These are phyloP conservation scores for Falco peregrinus DNA, from an alignment of 2,797 vertebrate species.

Conservation along the genomic window DNA sequence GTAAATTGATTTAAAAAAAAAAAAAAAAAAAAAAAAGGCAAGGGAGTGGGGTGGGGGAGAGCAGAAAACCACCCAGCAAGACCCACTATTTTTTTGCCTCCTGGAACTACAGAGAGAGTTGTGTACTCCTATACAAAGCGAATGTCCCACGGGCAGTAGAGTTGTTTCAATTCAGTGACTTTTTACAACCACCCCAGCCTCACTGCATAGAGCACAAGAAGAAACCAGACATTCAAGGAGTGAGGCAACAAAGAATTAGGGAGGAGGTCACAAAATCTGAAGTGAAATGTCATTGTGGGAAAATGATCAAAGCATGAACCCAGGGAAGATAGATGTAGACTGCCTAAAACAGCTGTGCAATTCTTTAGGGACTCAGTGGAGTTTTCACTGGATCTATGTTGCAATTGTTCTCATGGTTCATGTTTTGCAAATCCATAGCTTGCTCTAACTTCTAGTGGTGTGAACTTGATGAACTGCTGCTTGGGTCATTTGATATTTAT, in stretches of 20 bases:
- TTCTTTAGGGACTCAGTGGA: background rate
- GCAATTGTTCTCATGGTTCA: constrained; percentile 24
- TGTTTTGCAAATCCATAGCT: constrained; percentile 30
- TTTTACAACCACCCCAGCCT: background rate
- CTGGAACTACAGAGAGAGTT: background rate
- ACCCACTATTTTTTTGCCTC: background rate
- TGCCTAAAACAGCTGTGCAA: background rate
- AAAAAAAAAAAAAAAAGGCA: background rate
- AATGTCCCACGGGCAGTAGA: background rate
- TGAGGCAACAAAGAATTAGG: background rate
- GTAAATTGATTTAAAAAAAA: background rate
- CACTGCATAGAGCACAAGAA: background rate
- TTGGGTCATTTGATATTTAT: constrained; percentile 13
- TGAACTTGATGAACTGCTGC: constrained; percentile 25
- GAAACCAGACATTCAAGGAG: background rate
- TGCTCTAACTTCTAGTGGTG: background rate
- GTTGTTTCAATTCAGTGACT: background rate
- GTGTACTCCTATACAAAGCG: background rate
- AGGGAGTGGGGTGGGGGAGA: background rate
- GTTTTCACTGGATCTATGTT: background rate
- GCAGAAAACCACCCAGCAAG: constrained; percentile 13
- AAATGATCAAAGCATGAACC: constrained; percentile 30
- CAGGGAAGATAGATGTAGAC: background rate
- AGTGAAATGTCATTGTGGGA: constrained; percentile 29
- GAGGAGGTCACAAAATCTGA: constrained; percentile 46